Conservation (phyloP, 2,888 invertebrate species). For the Thera obeliscata region DNA sequence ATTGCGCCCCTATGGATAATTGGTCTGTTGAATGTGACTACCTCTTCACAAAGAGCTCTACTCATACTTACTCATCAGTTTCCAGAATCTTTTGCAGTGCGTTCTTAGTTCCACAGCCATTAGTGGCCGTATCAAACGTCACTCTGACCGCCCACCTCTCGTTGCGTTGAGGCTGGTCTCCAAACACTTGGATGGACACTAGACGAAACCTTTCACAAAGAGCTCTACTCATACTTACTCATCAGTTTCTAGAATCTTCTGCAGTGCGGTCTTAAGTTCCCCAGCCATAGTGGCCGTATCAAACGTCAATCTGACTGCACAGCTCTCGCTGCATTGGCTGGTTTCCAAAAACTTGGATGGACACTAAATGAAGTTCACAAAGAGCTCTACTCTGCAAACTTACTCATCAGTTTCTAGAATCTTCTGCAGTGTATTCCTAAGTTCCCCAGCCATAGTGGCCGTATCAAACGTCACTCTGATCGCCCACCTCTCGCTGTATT, state of each 20-base stretch:
- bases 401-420: slow-evolving; percentile 49
- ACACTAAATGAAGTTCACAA: too few relatives aligned
- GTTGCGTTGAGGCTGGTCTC: slow-evolving; percentile 57
- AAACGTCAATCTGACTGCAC: too few relatives aligned
- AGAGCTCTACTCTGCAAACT: slow-evolving; percentile 9
- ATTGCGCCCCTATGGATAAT: too few relatives aligned
- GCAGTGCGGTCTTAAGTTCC: too few relatives aligned
- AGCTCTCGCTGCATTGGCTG: too few relatives aligned
- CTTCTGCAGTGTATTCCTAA: slow-evolving; percentile 43
- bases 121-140: slow-evolving; percentile 30
- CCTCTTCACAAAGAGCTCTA: not conserved
- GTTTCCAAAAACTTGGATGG: too few relatives aligned
- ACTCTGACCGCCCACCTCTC: slow-evolving; percentile 46
- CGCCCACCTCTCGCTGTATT: slow-evolving; percentile 47
- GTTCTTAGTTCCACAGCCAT: slow-evolving; percentile 38
- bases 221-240: slow-evolving; percentile 19
- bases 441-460: slow-evolving; percentile 36
- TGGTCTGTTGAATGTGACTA: too few relatives aligned
- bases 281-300: too few relatives aligned
- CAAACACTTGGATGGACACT: slow-evolving; percentile 53
- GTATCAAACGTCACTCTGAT: slow-evolving; percentile 39
- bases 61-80: slow-evolving; percentile 45
- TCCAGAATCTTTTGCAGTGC: slow-evolving; percentile 46
- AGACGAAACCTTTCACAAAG: slow-evolving; percentile 51
- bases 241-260: too few relatives aligned